phyloP scores from a whole-genome alignment of 2,888 invertebrate species.

The Cantharis rufa region DNA sequence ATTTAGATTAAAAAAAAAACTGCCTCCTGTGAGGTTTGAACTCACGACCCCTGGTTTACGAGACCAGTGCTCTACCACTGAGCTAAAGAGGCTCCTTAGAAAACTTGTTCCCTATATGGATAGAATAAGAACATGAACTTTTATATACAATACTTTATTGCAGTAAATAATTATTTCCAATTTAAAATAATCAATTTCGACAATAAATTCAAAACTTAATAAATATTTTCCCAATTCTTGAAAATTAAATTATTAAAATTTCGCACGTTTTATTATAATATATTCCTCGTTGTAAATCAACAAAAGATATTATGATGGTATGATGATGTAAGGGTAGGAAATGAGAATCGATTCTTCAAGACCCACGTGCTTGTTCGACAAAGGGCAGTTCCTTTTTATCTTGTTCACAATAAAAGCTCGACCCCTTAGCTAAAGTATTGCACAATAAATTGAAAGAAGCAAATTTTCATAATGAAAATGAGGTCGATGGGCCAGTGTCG shows the following conservation, averaged over 20 bases:
- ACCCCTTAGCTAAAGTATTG: conserved; percentile 23
- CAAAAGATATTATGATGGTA: conserved; percentile 4
- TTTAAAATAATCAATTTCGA: not conserved
- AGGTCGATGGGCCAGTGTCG: not conserved
- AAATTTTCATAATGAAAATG: conserved; percentile 9
- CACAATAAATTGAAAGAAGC: conserved; percentile 31
- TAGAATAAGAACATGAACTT: not conserved
- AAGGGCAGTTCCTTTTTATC: conserved; percentile 20
- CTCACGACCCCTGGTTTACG: conserved; percentile 85
- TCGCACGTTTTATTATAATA: not conserved
- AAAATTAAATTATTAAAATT: not conserved
- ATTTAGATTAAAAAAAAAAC: conserved; percentile 19
- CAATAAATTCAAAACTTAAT: not conserved
- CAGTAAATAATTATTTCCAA: not conserved
- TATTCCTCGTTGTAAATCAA: not conserved
- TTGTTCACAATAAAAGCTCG: conserved; percentile 21
- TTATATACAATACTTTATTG: not conserved
- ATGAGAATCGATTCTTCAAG: conserved; percentile 17
- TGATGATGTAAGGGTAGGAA: conserved; percentile 9
- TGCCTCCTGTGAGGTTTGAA: conserved; percentile 83
- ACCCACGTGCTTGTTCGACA: conserved; percentile 23
- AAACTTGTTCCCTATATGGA: not conserved
- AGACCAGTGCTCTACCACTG: conserved; percentile 85
- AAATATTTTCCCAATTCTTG: not conserved
- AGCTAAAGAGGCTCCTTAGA: conserved; percentile 70